phyloP scores from a whole-genome alignment of 2,888 invertebrate species.

The Lycia hirtaria region DNA sequence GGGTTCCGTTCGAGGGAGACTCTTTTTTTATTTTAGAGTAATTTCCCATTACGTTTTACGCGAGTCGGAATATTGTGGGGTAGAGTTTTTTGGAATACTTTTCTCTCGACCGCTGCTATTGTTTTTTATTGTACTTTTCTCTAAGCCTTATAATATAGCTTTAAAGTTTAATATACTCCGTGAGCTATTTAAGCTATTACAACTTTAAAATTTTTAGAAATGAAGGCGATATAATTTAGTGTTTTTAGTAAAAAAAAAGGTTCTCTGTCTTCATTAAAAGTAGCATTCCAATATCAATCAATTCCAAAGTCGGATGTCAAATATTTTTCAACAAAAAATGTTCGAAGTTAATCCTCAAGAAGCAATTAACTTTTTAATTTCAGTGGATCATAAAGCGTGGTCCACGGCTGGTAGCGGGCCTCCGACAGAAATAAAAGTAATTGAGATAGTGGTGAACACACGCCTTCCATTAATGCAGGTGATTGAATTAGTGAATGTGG shows the following conservation, averaged over 20 bases:
- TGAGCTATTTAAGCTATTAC: conserved; percentile 7
- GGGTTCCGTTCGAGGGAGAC: conserved; percentile 69
- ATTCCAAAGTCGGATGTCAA: conserved; percentile 28
- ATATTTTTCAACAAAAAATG: conserved; percentile 40
- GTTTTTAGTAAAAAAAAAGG: conserved; percentile 29
- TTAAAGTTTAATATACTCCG: conserved; percentile 40
- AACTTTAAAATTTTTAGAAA: conserved; percentile 1
- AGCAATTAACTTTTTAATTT: conserved; percentile 62
- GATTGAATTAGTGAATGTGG: conserved; percentile 39
- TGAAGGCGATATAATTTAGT: conserved; percentile 2
- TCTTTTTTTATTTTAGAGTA: conserved; percentile 80
- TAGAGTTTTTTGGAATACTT: conserved; percentile 62
- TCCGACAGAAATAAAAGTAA: conserved; percentile 33
- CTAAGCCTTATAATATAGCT: conserved; percentile 35
- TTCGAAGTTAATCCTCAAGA: conserved; percentile 48
- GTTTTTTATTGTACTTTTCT: conserved; percentile 51
- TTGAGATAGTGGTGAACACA: conserved; percentile 32
- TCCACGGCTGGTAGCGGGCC: conserved; percentile 23
- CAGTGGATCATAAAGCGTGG: conserved; percentile 43
- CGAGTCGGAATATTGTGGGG: conserved; percentile 70
- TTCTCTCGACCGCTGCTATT: conserved; percentile 44
- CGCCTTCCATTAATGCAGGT: conserved; percentile 31
- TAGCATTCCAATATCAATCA: conserved; percentile 18
- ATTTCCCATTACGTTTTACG: conserved; percentile 81
- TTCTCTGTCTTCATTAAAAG: conserved; percentile 31